phyloP scores from a whole-genome alignment of 2,888 invertebrate species.

The Mesorhabditis spiculigera region DNA sequence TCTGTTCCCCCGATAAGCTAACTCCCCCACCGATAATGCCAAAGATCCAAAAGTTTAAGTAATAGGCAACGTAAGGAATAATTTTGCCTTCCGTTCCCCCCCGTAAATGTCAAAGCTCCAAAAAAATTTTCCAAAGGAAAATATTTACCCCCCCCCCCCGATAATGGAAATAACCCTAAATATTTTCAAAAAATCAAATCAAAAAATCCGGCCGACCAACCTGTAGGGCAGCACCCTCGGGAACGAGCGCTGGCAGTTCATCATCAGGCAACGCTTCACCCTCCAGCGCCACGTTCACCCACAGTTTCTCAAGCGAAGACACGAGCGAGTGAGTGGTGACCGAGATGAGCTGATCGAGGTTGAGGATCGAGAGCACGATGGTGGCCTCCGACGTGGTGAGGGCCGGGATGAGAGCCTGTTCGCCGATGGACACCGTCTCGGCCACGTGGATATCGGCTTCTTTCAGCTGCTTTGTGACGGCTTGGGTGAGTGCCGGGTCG shows the following conservation, averaged over 20 bases:
- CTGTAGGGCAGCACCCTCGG: conserved; percentile 11
- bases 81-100: no score
- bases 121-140: no score
- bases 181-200: no score
- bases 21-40: no score
- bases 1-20: no score
- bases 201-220: no score
- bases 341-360: conserved; percentile 33
- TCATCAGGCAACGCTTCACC: conserved; percentile 16
- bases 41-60: no score
- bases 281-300: conserved; percentile 14
- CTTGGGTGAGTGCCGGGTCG: conserved; percentile 18
- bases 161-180: no score
- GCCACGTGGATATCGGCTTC: conserved; percentile 43
- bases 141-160: no score
- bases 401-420: conserved; percentile 38
- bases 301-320: conserved; percentile 5
- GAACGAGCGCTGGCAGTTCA: conserved; percentile 9
- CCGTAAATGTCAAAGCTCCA: no score
- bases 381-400: conserved; percentile 43
- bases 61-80: no score
- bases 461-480: conserved; percentile 30
- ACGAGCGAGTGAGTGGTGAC: conserved; percentile 12
- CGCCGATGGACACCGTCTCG: conserved; percentile 40
- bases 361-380: conserved; percentile 43